Percentiles rank a stretch among this genome's conserved stretches.
These are phyloP conservation scores for Trichogramma evanescens DNA, from an alignment of 2,888 invertebrate genomes.

Conservation along the genomic window DNA sequence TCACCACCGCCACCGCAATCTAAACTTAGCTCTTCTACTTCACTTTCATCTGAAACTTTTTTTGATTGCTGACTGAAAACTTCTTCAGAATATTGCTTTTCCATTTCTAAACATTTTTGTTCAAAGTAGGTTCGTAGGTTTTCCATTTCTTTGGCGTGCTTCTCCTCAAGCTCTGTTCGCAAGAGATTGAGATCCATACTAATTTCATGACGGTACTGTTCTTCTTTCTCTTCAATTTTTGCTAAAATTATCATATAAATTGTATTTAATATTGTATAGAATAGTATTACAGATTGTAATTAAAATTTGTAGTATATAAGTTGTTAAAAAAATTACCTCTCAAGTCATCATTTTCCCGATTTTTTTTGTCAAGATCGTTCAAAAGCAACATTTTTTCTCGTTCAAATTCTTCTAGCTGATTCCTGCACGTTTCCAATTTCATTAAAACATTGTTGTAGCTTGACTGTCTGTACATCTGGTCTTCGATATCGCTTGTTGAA, in stretches of 20 bases:
- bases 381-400: slow-evolving; percentile 21
- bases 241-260: slow-evolving; percentile 3
- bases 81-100: slow-evolving; percentile 70
- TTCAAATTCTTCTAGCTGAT: slow-evolving; percentile 24
- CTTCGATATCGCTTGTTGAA: slow-evolving; percentile 20
- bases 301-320: too few relatives aligned
- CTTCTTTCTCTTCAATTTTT: slow-evolving; percentile 9
- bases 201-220: slow-evolving; percentile 31
- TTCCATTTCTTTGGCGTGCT: slow-evolving; percentile 71
- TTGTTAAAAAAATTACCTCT: slow-evolving; percentile 17
- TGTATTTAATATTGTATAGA: too few relatives aligned
- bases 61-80: slow-evolving; percentile 62
- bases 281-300: too few relatives aligned
- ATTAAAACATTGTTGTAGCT: slow-evolving; percentile 30
- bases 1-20: slow-evolving; percentile 41
- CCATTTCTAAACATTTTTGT: slow-evolving; percentile 70
- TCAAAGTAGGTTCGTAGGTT: slow-evolving; percentile 74
- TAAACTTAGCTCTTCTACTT: slow-evolving; percentile 46
- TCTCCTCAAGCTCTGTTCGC: slow-evolving; percentile 54
- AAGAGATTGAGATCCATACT: slow-evolving; percentile 53
- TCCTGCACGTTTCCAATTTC: slow-evolving; percentile 26
- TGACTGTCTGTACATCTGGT: slow-evolving; percentile 24
- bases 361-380: slow-evolving; percentile 19
- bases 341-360: slow-evolving; percentile 27
- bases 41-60: slow-evolving; percentile 50